Base-by-base conservation (phyloP, 2,113 vertebrate genomes). In the Cololabis saira region DNA sequence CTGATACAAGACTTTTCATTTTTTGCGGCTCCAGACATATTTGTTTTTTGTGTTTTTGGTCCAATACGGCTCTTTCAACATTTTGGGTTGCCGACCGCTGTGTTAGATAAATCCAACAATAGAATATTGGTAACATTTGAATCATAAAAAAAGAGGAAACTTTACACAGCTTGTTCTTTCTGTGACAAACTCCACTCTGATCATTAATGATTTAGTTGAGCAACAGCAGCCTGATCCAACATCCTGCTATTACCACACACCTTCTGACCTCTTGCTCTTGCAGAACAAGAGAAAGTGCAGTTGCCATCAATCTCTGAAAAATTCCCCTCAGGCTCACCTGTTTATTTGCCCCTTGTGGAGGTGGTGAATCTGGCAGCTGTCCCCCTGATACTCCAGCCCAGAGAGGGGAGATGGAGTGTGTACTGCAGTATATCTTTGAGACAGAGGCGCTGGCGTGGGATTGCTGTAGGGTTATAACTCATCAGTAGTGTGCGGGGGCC, bases 401-500 rank as follows among this genome's bases (percentile, higher is more conserved):
- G 61, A 67, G 44, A 54, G 24, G 17, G 64, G 58, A 61, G 80
- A 71, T 67, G 77, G 44, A 87, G 67, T 75, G 50, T 45, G 51
- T 45, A 1, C 22, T 77, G 80, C 55, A 67, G 69, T 85, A 60
- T 78, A 84, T 90, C 71, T 72, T 65, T n/a, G 51, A 71, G 73
- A 67, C 27, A 42, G 71, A 82, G 71, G 82, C 17, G 57, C 73
- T 80, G 64, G 80, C 18, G 41, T 67, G 70, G 76, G 70, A 83
- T 49, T 27, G 57, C 71, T 61, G 54, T 9, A 37, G 69, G 68
- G 61, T 75, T 43, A 76, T 91, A 88, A 90, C 73, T 88, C 87
- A 84, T 61, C 73, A 58, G 74, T 60, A 59, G 67, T 62, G 76
- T 84, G 86, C 81, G 47, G 79, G 77, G 79, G 82, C 85, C 73